Base-by-base conservation (phyloP, 2,888 invertebrate species). In the Pseudolycoriella hygida region DNA sequence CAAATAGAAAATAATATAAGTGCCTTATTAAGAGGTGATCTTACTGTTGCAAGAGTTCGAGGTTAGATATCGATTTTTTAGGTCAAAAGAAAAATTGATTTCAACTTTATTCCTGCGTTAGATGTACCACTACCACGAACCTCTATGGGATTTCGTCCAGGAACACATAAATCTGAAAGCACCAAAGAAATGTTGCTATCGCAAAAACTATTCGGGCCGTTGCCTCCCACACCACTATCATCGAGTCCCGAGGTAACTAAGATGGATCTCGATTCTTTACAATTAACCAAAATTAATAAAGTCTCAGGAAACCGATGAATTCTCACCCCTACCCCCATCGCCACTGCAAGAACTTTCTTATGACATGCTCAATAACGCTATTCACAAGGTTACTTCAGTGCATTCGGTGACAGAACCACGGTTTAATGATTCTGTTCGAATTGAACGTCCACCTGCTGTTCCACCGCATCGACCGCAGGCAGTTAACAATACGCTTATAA, bases 241-340 rank as follows among this genome's bases (percentile, higher is more conserved):
- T 53, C 56, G 47, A 56, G 56, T 51, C 54, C 56, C 25, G 56
- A 56, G 49, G 50, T 50, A 41, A 4, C 18, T 17, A 20, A 5
- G 11, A 3, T 34, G 3, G 12, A 34, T 12, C 5, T 34, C 3
- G 5, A 12, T 34, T 3, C 34, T 14, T 34, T 14, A 8, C 6
- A 3, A 34, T 12, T 14, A 14, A 34, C 15, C 4, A 8, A 34
- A 14, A 14, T 40, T 19, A n/a, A n/a, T n/a, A n/a, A n/a, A n/a
- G 17, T 17, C 40, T 38, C 14, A 55, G 55, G 55, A 55, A 48
- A 54, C 40, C 42, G 60, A 62, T 53, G 75, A 73, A 53, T 78
- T 85, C 57, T 84, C 84, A 17, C 84, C 84, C 32, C 64, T 87
- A 48, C 87, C 87, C 8, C 87, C 86, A 1, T 85, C 86, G 0